Conservation (phyloP, 2,797 vertebrate genomes). For the Schizothorax lantsangensis region DNA sequence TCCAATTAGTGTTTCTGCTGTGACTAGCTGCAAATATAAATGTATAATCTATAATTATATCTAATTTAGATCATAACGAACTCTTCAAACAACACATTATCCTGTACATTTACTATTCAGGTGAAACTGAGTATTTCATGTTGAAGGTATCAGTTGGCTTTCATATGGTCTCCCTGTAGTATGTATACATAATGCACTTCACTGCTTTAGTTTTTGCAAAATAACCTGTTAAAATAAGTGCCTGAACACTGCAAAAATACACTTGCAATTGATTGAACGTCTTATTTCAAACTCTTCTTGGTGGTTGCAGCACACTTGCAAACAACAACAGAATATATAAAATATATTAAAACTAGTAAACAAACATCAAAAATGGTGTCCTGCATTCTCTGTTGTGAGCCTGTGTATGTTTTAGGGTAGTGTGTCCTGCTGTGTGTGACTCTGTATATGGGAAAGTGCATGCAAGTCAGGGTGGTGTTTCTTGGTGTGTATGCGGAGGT, state of each 20-base stretch:
- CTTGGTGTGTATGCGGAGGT: slow-evolving; percentile 75
- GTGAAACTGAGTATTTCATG: not conserved
- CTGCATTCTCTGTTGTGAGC: not conserved
- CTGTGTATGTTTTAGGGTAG: not conserved
- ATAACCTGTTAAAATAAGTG: not conserved
- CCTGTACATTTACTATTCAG: slow-evolving; percentile 24
- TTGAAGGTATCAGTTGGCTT: slow-evolving; percentile 1
- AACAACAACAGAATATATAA: not conserved
- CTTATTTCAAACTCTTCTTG: not conserved
- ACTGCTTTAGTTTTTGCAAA: not conserved
- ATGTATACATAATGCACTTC: not conserved
- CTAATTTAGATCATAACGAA: slow-evolving; percentile 43
- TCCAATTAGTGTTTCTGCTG: slow-evolving; percentile 32
- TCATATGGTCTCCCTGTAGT: slow-evolving; percentile 14
- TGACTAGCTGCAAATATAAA: slow-evolving; percentile 24
- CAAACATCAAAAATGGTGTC: not conserved
- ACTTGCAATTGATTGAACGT: not conserved
- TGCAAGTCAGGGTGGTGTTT: slow-evolving; percentile 52
- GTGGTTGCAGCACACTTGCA: not conserved
- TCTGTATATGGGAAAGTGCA: slow-evolving; percentile 7
- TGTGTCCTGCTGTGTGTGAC: slow-evolving; percentile 24
- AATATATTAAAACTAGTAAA: not conserved
- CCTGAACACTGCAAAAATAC: slow-evolving; percentile 12
- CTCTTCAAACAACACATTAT: slow-evolving; percentile 17
- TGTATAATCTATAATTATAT: slow-evolving; percentile 16